Conservation (phyloP, 2,797 vertebrate species). For the Coccyzus lansbergi region DNA sequence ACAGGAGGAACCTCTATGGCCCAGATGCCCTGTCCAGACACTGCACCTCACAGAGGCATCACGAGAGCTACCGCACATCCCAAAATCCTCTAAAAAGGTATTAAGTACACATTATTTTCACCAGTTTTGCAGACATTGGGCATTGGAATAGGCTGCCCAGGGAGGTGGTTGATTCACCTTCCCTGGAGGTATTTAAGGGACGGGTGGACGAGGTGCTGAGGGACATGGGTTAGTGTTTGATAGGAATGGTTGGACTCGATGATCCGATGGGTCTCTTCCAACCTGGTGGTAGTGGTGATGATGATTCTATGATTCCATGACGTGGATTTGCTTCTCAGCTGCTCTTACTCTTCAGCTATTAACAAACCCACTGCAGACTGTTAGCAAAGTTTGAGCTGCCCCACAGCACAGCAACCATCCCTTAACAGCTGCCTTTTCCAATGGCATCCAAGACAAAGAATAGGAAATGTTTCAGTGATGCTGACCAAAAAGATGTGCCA, state of each 20-base stretch:
- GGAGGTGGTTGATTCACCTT: too few species aligned
- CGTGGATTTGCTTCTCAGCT: neutral
- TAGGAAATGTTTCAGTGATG: slow-evolving; percentile 1
- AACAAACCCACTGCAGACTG: neutral
- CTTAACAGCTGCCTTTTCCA: slow-evolving; percentile 15
- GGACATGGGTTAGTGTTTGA: too few species aligned
- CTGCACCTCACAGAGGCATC: neutral
- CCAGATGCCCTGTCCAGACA: neutral
- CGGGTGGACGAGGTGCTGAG: too few species aligned
- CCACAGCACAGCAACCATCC: neutral
- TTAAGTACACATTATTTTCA: neutral
- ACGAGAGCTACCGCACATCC: neutral
- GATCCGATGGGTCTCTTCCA: too few species aligned
- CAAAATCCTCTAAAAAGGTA: neutral
- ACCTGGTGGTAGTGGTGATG: too few species aligned
- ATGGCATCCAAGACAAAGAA: neutral
- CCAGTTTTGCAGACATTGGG: neutral
- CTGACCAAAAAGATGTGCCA: slow-evolving; percentile 28
- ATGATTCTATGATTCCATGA: too few species aligned
- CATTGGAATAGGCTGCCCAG: too few species aligned
- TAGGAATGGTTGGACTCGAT: too few species aligned
- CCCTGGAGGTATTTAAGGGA: too few species aligned
- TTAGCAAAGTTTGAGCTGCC: neutral
- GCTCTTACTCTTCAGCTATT: neutral
- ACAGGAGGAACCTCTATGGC: neutral